Conservation (phyloP, 2,797 vertebrate species). For the Amniataba percoides region DNA sequence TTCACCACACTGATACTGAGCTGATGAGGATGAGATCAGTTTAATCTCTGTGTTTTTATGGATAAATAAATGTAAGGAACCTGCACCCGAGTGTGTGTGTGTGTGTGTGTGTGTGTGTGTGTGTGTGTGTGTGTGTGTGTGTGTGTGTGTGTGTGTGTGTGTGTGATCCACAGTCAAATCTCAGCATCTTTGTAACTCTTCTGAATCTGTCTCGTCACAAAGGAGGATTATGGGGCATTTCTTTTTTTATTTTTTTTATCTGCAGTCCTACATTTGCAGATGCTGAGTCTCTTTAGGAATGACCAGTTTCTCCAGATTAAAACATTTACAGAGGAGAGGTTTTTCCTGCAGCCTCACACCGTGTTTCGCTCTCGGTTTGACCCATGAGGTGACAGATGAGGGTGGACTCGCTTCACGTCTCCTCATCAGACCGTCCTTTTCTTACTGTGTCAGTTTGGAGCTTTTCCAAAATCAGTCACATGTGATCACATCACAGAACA, state of each 20-base stretch:
- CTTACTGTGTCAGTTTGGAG: constrained; percentile 5
- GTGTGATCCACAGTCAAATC: not conserved
- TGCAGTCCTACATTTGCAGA: not conserved
- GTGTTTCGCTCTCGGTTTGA: not conserved
- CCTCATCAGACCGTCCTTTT: not conserved
- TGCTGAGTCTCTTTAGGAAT: constrained; percentile 2
- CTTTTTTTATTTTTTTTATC: too few species aligned
- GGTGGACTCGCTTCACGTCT: too few species aligned
- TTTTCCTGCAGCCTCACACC: too few species aligned
- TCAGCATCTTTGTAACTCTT: not conserved
- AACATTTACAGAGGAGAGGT: too few species aligned
- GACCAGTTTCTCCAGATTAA: not conserved
- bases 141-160: constrained; percentile 4
- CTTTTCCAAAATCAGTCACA: constrained; percentile 16
- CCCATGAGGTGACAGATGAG: too few species aligned
- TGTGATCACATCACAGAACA: constrained; percentile 4
- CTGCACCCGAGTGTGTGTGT: not conserved
- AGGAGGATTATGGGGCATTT: constrained; percentile 13
- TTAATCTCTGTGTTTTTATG: not conserved
- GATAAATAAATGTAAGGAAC: not conserved
- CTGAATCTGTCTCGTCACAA: not conserved
- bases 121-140: constrained; percentile 1
- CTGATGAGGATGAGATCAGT: not conserved
- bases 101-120: not conserved
- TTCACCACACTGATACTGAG: not conserved